These are phyloP conservation scores for Heliconius ethilla DNA, from an alignment of 2,888 invertebrate species.

Conservation along the genomic window DNA sequence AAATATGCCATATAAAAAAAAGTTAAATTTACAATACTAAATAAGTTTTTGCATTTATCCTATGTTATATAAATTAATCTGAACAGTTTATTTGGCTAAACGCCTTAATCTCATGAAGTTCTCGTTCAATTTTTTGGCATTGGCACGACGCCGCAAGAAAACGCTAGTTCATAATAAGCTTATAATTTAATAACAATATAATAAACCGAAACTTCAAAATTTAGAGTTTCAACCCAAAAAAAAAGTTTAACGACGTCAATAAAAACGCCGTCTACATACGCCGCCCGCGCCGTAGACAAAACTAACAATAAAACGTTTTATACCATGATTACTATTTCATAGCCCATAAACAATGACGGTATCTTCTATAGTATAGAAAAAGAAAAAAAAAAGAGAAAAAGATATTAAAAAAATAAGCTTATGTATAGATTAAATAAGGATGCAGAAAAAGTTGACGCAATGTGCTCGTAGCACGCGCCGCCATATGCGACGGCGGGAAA, in stretches of 20 bases:
- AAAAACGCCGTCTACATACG: slow-evolving; percentile 40
- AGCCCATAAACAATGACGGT: slow-evolving; percentile 53
- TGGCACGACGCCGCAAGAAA: neutral
- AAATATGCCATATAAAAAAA: too few relatives aligned
- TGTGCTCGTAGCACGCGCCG: slow-evolving; percentile 76
- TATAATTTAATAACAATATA: slow-evolving; percentile 23
- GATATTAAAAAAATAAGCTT: slow-evolving; percentile 62
- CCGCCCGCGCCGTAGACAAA: slow-evolving; percentile 39
- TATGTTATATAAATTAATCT: too few relatives aligned
- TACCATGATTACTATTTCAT: slow-evolving; percentile 51
- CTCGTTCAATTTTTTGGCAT: neutral
- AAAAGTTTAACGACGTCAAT: slow-evolving; percentile 35
- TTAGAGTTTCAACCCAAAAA: neutral
- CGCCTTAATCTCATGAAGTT: neutral
- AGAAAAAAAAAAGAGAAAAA: slow-evolving; percentile 48
- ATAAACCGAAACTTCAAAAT: neutral
- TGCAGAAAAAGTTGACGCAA: slow-evolving; percentile 78
- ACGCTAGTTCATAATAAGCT: neutral
- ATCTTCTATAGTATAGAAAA: slow-evolving; percentile 59
- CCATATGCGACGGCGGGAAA: slow-evolving; percentile 67
- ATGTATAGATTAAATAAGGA: slow-evolving; percentile 78
- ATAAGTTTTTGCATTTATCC: too few relatives aligned
- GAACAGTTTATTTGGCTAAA: too few relatives aligned
- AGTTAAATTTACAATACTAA: too few relatives aligned
- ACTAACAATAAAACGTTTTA: slow-evolving; percentile 47